Base-by-base conservation (phyloP, 2,888 invertebrate species). In the Perithous albicinctus region DNA sequence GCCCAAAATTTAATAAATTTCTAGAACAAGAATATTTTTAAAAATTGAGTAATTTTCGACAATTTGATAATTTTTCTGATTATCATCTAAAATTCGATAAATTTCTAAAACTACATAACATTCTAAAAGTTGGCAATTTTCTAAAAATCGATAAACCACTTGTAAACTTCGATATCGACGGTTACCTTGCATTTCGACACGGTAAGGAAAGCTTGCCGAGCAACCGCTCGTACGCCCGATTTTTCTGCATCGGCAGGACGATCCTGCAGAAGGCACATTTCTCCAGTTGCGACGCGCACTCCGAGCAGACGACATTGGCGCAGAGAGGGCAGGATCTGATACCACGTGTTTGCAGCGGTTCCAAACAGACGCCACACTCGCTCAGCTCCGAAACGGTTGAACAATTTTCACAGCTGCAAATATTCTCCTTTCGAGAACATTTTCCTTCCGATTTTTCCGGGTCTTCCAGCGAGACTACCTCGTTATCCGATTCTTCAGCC, bases 191-290 rank as follows among this genome's bases (percentile, higher is more conserved):
- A 67, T 90, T 88, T 79, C 83, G 87, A 61, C 90, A 90, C 2
- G 90, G 90, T 15, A 90, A 70, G 2, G 80, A 66, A 12, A 90
- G 75, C 29, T 80, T 81, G 18, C 85, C 82, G 8, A 90, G 29
- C 12, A 90, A 72, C 32, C 89, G 80, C 61, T 90, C 90, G 20
- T 90, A 51, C 0, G 89, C 88, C 5, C 87, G 85, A 72, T 90
- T 89, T 12, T 87, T 85, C 61, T 87, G 76, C 63, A 84, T 54
- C 0, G 87, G 82, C 29, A 83, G 41, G 1, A 15, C 8, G 0
- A 87, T 84, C 26, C 89, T 76, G 74, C 90, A 90, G 61, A 88
- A 90, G 7, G 90, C 86, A 63, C 90, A 90, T n/a, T 29, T 81
- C 1, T 7, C 56, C n/a, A 90, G 67, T 48, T 82, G 72, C 0